Evolutionary conservation across 37 sponge, comb jelly and placozoan genomes (phyloP), one percentile per base, ranked within the genome.

Genomic region (Axinella damicornis): DNA sequence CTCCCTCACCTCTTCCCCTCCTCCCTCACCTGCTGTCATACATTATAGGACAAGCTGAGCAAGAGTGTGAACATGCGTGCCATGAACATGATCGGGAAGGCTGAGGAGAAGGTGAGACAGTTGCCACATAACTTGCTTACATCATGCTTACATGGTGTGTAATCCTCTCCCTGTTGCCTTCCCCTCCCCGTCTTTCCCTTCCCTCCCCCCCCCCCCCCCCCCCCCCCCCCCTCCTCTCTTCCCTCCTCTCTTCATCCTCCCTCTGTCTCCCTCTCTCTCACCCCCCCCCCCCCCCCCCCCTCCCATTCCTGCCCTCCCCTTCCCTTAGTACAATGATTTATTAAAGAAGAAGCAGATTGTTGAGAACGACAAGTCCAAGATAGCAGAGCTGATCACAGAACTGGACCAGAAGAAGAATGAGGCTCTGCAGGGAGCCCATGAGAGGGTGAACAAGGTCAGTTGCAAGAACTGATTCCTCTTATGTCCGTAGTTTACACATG

Each of bases 11-110:
- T n/a, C n/a, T n/a, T n/a, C n/a, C n/a, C n/a, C n/a, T n/a, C n/a
- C n/a, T n/a, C n/a, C n/a, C n/a, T n/a, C n/a, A n/a, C n/a, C n/a
- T 69, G 58, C 40, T 73, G 17, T 52, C 72, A n/a, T 52, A n/a
- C 4, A 21, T 34, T 57, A 2, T 53, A 98, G 93, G 94, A 96
- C 33, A 94, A 89, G 54, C 69, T 98, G 41, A 76, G 84, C 53
- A 94, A 95, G 79, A 95, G 46, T 65, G 99, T 98, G 31, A 98
- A 98, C 85, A 98, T 98, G 99, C 87, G 99, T 63, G 99, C 99
- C 9, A 98, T 98, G 99, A 97, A 92, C 73, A 92, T 98, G 97
- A 75, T 98, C 53, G 99, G 97, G 32, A 87, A 96, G 67, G 99
- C 95, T 34, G 99, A 98, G 71, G 98, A 98, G 76, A 98, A 81